A percentile compares a stretch with the other conserved stretches of the same genome.
Evolutionary conservation across 2,113 vertebrate genomes (phyloP).

Genomic region (Sclerurus mexicanus): DNA sequence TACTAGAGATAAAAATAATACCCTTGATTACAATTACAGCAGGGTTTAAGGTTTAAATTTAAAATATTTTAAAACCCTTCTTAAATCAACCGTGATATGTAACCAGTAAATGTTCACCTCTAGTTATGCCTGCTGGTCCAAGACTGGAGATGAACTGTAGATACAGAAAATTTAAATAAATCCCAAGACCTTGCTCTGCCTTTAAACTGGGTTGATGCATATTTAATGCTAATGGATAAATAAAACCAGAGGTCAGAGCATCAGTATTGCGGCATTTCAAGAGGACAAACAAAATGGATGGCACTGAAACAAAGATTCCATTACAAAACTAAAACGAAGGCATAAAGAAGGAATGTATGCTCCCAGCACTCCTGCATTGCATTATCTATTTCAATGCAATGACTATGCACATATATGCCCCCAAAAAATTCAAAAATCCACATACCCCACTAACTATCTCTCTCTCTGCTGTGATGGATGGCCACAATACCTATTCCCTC

Average conservation of each 20-base stretch:
- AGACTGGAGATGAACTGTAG: background rate
- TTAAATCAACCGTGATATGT: background rate
- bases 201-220: background rate
- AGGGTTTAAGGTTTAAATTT: background rate
- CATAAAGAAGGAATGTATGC: fast-evolving
- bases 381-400: background rate
- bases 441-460: background rate
- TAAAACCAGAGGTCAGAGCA: background rate
- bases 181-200: background rate
- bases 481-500: background rate
- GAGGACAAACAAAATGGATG: background rate
- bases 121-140: background rate
- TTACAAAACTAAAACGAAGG: background rate
- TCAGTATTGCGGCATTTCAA: background rate
- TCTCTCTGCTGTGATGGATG: background rate
- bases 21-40: background rate
- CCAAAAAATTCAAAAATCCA: background rate
- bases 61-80: background rate
- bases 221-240: background rate
- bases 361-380: background rate
- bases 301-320: background rate
- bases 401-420: fast-evolving
- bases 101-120: background rate
- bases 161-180: background rate
- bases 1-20: background rate